phyloP scores from a whole-genome alignment of 2,888 invertebrate genomes.

The Sarcophaga subvicina region DNA sequence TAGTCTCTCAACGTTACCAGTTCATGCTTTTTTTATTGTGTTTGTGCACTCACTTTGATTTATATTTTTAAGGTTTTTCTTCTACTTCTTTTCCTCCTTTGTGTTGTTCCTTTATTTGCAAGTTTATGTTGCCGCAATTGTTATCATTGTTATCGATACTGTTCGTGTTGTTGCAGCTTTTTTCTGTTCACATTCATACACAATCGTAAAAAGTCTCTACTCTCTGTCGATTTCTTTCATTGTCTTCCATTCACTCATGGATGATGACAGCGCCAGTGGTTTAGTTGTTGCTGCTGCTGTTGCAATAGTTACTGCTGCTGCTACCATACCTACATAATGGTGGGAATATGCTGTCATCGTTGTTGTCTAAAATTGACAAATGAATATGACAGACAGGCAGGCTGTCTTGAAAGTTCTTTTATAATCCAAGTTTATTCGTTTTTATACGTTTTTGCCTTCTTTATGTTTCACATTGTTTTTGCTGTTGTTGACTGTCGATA shows the following conservation, averaged over 20 bases:
- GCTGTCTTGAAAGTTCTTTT: constrained; percentile 18
- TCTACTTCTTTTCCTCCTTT: neutral
- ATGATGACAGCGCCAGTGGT: neutral
- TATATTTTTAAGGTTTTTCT: neutral
- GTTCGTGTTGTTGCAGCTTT: neutral
- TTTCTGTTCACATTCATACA: neutral
- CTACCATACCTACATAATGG: neutral
- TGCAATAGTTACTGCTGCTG: neutral
- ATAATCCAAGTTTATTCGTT: constrained; percentile 1
- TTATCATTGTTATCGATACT: constrained; percentile 1
- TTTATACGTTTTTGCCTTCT: neutral
- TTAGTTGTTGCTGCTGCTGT: neutral
- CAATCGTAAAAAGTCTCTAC: neutral
- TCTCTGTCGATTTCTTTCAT: neutral
- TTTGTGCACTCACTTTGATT: constrained; percentile 39
- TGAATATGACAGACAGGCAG: constrained; percentile 26
- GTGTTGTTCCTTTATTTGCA: constrained; percentile 1
- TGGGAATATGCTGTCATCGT: constrained; percentile 20
- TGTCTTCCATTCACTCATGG: neutral
- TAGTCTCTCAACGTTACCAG: too few relatives aligned
- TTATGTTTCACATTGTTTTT: constrained; percentile 1
- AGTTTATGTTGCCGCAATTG: constrained; percentile 16
- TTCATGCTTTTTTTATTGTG: neutral
- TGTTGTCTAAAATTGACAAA: constrained; percentile 47
- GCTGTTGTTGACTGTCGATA: constrained; percentile 6